Conservation (phyloP, 1,140 invertebrate genomes). For the Calliphora vicina region DNA sequence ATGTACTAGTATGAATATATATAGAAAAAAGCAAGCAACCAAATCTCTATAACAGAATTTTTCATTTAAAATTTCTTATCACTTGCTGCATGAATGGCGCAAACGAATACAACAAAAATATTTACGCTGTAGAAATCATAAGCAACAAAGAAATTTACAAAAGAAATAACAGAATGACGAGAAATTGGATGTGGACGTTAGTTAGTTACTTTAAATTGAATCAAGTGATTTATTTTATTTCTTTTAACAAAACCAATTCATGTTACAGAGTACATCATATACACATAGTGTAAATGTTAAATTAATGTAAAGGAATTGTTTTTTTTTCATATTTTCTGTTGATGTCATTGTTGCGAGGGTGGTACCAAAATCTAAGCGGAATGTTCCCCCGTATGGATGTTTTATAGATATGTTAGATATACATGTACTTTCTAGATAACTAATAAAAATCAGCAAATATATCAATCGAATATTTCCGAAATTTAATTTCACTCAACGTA, state of each 20-base stretch:
- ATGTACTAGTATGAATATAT: too few relatives aligned
- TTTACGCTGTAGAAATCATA: conserved; percentile 9
- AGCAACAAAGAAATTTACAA: conserved; percentile 10
- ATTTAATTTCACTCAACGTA: too few relatives aligned
- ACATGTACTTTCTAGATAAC: too few relatives aligned
- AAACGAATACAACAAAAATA: background rate
- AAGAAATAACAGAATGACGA: background rate
- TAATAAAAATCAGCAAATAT: too few relatives aligned
- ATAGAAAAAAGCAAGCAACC: background rate
- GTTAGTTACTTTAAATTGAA: background rate
- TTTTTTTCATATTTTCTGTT: too few relatives aligned
- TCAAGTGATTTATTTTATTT: conserved; percentile 10
- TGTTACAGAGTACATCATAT: background rate
- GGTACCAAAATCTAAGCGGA: too few relatives aligned
- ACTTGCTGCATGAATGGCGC: conserved; percentile 1
- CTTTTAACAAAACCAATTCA: conserved; percentile 6
- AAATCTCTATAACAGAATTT: conserved; percentile 20
- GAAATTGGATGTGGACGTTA: background rate
- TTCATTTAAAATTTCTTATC: conserved; percentile 14
- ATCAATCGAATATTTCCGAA: too few relatives aligned
- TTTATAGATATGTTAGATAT: too few relatives aligned
- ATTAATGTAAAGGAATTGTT: background rate
- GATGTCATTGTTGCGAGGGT: too few relatives aligned
- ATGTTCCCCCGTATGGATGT: too few relatives aligned
- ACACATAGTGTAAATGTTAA: background rate